Percentiles rank a stretch among this genome's conserved stretches.
Evolutionary conservation across 2,797 vertebrate genomes (phyloP).

Genomic region (Vireo griseus): DNA sequence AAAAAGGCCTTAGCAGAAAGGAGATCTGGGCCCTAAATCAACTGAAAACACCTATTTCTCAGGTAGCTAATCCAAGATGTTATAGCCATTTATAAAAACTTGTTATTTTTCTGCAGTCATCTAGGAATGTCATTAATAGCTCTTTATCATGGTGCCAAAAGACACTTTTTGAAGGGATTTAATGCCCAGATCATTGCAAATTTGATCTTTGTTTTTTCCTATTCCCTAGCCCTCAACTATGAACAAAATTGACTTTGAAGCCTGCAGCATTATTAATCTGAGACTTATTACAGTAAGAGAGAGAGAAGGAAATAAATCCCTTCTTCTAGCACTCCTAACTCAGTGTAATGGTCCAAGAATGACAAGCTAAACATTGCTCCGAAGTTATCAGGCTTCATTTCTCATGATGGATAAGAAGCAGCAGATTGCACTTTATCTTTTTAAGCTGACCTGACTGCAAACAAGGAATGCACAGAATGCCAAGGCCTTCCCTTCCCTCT

Average conservation of each 20-base stretch:
- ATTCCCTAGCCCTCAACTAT: conserved; percentile 2
- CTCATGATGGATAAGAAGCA: conserved; percentile 7
- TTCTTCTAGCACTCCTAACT: conserved; percentile 40
- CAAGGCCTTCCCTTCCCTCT: background rate
- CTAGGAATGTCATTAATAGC: conserved; percentile 14
- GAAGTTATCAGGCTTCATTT: conserved; percentile 57
- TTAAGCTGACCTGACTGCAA: conserved; percentile 40
- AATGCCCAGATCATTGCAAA: conserved; percentile 15
- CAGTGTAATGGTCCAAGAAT: conserved; percentile 54
- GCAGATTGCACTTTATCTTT: conserved; percentile 56
- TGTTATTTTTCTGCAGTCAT: conserved; percentile 1
- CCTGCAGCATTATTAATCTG: conserved; percentile 42
- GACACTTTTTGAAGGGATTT: conserved; percentile 24
- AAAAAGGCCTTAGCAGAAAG: background rate
- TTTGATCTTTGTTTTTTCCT: conserved; percentile 26
- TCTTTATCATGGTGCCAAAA: background rate
- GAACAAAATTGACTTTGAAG: conserved; percentile 52
- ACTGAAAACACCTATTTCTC: conserved; percentile 6
- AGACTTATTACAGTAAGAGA: conserved; percentile 28
- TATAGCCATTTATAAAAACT: background rate
- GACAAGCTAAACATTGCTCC: conserved; percentile 51
- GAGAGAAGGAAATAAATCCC: conserved; percentile 39
- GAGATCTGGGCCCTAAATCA: background rate
- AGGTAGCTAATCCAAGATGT: conserved; percentile 12
- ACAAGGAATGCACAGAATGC: conserved; percentile 39